Base-by-base conservation (phyloP, 2,797 vertebrate genomes). In the Enteromius fasciolatus region DNA sequence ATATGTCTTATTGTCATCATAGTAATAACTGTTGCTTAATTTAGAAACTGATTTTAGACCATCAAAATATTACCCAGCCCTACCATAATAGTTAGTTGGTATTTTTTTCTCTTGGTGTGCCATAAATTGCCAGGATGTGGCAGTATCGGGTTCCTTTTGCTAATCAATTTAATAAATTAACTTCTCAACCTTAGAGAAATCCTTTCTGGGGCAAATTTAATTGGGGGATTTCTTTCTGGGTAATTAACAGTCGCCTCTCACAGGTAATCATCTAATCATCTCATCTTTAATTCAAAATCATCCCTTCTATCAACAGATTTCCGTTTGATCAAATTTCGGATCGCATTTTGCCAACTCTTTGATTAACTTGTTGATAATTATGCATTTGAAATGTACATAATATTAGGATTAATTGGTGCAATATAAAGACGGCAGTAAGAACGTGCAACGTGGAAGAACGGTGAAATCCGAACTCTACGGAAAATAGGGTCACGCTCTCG, bases 401-500 rank as follows among this genome's bases (percentile, higher is more conserved):
- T 36, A 52, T 64, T 39, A 39, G 7, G 59, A 50, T 46, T 61
- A 39, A 44, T 44, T 14, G 20, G 41, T 20, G n/a, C 23, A 31
- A 69, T 57, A 10, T 23, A 80, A 23, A 69, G 59, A n/a, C 8
- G 11, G 28, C 31, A 64, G 68, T 63, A 3, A 33, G 52, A 73
- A 25, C 31, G 17, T 20, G 23, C 3, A 8, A 36, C 5, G 31
- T 44, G 18, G 67, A 70, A 18, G 14, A 66, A 8, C 4, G 5
- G 33, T 59, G 78, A 70, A 46, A 72, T 80, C 39, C 17, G 31
- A 70, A 69, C 78, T 11, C 52, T 17, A 23, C 8, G 15, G 70
- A 82, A 82, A 82, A 82, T 33, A 68, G 81, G 50, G 63, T 59
- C 72, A 66, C 2, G 63, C 48, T 82, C 63, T 82, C 50, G 3